Percentiles rank a stretch among this genome's conserved stretches.
These are phyloP conservation scores for Diabrotica virgifera DNA, from an alignment of 1,140 invertebrate species.

Conservation along the genomic window DNA sequence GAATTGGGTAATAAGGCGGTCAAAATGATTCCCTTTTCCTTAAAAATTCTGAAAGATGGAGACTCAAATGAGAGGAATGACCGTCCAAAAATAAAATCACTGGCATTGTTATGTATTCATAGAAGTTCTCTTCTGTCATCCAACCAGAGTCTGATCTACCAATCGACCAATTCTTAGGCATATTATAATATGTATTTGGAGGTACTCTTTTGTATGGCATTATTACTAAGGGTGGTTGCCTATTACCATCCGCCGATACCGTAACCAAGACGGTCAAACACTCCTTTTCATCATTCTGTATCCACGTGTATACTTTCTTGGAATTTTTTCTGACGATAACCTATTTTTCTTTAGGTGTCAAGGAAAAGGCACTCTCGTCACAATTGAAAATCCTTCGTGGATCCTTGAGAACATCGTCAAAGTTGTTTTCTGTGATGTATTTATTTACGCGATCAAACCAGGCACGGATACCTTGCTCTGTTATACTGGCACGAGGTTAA, in stretches of 20 bases:
- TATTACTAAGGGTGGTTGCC: slow-evolving; percentile 40
- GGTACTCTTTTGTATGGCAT: slow-evolving; percentile 45
- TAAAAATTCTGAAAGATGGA: no score
- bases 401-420: slow-evolving; percentile 4
- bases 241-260: slow-evolving; percentile 27
- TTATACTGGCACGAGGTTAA: slow-evolving; percentile 6
- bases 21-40: no score
- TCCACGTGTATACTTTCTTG: slow-evolving; percentile 35
- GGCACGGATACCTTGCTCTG: slow-evolving; percentile 3
- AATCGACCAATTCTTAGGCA: no score
- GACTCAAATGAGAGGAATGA: slow-evolving; percentile 44
- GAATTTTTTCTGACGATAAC: slow-evolving; percentile 39
- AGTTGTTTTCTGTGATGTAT: slow-evolving; percentile 3
- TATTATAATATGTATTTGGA: slow-evolving; percentile 22
- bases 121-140: no score
- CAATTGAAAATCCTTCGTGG: slow-evolving; percentile 13
- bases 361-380: slow-evolving; percentile 14
- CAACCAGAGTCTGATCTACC: no score
- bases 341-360: slow-evolving; percentile 12
- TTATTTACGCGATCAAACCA: not conserved
- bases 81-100: slow-evolving; percentile 49
- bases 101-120: slow-evolving; percentile 44
- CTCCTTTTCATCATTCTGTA: slow-evolving; percentile 22
- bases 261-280: no score
- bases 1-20: no score